phyloP scores from a whole-genome alignment of 2,888 invertebrate species.

The Aphodius sticticus region DNA sequence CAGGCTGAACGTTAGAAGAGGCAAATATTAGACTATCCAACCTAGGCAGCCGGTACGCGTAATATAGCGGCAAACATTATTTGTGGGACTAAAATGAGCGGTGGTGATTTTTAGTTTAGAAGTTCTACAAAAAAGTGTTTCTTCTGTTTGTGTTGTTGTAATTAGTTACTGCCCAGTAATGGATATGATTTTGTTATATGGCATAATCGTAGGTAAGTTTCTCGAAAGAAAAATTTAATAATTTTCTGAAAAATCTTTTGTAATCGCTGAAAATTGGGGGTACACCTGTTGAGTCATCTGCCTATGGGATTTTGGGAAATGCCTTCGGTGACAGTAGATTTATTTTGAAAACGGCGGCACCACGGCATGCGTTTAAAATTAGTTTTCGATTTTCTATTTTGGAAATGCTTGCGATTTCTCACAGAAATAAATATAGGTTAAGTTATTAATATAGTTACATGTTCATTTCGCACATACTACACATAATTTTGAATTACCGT shows the following conservation, averaged over 20 bases:
- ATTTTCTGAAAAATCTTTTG: background rate
- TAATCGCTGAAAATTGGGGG: background rate
- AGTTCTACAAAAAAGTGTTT: background rate
- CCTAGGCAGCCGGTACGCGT: background rate
- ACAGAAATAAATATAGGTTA: constrained; percentile 4
- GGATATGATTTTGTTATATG: background rate
- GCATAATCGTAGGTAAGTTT: background rate
- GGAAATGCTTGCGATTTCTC: background rate
- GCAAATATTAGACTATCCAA: background rate
- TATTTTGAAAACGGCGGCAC: background rate
- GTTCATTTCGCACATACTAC: constrained; percentile 4
- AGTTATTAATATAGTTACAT: constrained; percentile 4
- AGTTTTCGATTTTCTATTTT: constrained; percentile 4
- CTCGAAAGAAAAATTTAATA: background rate
- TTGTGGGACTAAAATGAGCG: background rate
- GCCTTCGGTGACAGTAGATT: background rate
- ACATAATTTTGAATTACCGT: background rate
- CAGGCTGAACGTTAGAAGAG: background rate
- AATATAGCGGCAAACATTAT: background rate
- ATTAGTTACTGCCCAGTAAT: background rate
- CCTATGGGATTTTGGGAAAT: background rate
- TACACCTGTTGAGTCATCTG: background rate
- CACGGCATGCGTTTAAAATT: background rate
- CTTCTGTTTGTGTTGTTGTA: background rate
- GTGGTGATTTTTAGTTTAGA: background rate